Conservation (phyloP, 2,888 invertebrate genomes). For the Nomada goodeniana region DNA sequence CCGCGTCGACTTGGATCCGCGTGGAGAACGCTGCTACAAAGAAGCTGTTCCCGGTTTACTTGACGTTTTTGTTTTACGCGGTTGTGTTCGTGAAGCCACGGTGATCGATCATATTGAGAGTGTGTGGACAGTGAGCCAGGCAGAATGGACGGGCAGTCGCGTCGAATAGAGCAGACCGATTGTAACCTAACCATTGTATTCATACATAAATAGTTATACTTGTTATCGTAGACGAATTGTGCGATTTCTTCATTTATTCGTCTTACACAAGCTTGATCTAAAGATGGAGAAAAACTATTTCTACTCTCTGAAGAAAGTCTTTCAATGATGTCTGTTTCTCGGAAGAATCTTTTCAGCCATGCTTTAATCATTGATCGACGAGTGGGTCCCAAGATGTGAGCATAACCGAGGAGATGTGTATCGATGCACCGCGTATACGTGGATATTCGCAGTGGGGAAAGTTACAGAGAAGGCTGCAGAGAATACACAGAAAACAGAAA, state of each 20-base stretch:
- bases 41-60: constrained; percentile 46
- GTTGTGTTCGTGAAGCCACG: too few species aligned
- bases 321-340: background rate
- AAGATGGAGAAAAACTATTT: background rate
- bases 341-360: background rate
- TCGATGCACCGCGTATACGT: constrained; percentile 53
- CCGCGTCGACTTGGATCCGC: constrained; percentile 52
- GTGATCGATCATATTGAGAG: too few species aligned
- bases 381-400: constrained; percentile 56
- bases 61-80: too few species aligned
- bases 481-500: background rate
- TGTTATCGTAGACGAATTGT: too few species aligned
- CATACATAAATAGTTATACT: too few species aligned
- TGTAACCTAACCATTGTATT: too few species aligned
- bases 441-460: constrained; percentile 7
- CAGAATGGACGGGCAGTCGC: too few species aligned
- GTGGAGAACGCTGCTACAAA: constrained; percentile 55
- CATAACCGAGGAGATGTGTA: constrained; percentile 66
- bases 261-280: too few species aligned
- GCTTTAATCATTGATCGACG: constrained; percentile 45
- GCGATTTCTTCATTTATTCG: too few species aligned
- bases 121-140: too few species aligned
- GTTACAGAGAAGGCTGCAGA: constrained; percentile 10
- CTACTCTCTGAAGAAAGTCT: too few species aligned
- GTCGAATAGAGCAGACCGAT: too few species aligned